These are phyloP conservation scores for Leptopilina drosophilae DNA, from an alignment of 2,888 invertebrate species.

Conservation along the genomic window DNA sequence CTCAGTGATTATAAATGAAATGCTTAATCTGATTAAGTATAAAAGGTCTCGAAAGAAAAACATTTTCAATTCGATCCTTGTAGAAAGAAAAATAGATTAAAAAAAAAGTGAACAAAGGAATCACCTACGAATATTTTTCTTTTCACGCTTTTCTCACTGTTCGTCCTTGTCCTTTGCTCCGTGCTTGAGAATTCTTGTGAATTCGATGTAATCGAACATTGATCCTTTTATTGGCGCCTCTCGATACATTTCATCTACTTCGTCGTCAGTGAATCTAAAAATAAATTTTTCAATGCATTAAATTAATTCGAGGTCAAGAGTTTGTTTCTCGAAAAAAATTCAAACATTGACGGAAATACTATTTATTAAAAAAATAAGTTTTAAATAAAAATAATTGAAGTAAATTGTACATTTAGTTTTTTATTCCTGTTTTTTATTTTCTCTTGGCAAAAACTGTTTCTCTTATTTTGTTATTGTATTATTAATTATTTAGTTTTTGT, in stretches of 20 bases:
- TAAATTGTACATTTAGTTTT: too few relatives aligned
- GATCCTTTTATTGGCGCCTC: conserved; percentile 98
- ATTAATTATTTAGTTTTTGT: too few relatives aligned
- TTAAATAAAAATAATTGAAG: too few relatives aligned
- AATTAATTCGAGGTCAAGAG: background rate
- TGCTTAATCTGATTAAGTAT: conserved; percentile 18
- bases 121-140: background rate
- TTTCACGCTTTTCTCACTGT: conserved; percentile 78
- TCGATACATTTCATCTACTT: conserved; percentile 98
- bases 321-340: too few relatives aligned
- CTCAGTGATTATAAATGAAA: conserved; percentile 12
- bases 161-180: conserved; percentile 99
- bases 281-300: conserved; percentile 24
- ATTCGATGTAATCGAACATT: conserved; percentile 98
- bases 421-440: too few relatives aligned
- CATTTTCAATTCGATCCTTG: background rate
- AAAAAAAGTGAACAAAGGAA: background rate
- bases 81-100: too few relatives aligned
- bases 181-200: conserved; percentile 98
- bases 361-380: too few relatives aligned
- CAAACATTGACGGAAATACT: too few relatives aligned
- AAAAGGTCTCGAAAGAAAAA: conserved; percentile 5
- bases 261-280: conserved; percentile 90
- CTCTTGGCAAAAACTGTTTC: too few relatives aligned
- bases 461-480: too few relatives aligned